Percentiles rank a stretch among this genome's conserved stretches.
These are phyloP conservation scores for Rhagologus leucostigma DNA, from an alignment of 2,113 vertebrate species.

Conservation along the genomic window DNA sequence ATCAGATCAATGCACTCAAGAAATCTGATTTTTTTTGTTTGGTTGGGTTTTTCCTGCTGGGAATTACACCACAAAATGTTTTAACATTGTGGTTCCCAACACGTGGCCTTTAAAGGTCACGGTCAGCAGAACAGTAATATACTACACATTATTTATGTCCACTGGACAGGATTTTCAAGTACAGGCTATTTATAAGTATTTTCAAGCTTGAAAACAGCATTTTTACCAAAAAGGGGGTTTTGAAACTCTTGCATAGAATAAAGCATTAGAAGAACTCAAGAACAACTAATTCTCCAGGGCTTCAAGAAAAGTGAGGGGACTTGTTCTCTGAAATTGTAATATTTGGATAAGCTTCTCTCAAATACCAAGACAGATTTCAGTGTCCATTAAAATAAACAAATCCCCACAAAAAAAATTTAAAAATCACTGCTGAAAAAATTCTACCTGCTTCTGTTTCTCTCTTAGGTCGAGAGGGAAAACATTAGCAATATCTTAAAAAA, in stretches of 20 bases:
- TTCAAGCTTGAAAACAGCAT: neutral
- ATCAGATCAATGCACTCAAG: neutral
- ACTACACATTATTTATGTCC: neutral
- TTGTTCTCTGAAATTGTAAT: neutral
- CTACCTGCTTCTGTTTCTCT: neutral
- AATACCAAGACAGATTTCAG: neutral
- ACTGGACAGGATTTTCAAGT: neutral
- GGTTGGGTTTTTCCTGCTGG: no score
- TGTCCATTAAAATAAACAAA: neutral
- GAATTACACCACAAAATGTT: neutral
- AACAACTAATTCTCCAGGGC: neutral
- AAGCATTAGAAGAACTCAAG: neutral
- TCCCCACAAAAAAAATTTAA: accelerated
- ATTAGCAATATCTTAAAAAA: neutral
- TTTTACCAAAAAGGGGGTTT: neutral
- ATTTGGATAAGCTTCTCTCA: neutral
- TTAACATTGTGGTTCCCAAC: neutral
- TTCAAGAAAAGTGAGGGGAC: neutral
- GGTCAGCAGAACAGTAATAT: neutral
- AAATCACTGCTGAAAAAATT: neutral
- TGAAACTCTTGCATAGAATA: neutral
- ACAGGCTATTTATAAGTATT: neutral
- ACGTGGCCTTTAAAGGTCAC: neutral
- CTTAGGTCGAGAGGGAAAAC: neutral
- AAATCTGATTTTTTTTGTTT: neutral